These are phyloP conservation scores for Sinosuthora webbiana DNA, from an alignment of 2,113 vertebrate genomes.

Conservation along the genomic window DNA sequence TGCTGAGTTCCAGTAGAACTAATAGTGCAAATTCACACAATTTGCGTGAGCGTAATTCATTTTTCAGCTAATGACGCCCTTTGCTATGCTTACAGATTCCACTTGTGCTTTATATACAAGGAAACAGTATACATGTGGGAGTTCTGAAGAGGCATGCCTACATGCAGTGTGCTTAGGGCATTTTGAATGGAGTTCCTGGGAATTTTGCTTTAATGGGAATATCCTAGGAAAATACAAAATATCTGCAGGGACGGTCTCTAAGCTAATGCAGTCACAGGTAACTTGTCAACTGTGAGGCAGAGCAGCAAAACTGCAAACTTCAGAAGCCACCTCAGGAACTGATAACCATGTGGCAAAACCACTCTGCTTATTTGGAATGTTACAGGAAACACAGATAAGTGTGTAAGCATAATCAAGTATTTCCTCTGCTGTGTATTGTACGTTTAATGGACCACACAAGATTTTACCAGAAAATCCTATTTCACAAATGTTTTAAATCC, in stretches of 20 bases:
- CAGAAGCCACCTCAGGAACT: neutral
- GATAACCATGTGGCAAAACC: neutral
- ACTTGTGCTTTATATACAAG: slow-evolving; percentile 18
- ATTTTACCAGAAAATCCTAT: slow-evolving; percentile 58
- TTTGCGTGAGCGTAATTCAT: slow-evolving; percentile 37
- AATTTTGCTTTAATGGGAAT: neutral
- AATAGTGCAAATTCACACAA: slow-evolving; percentile 2
- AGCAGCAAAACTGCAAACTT: neutral
- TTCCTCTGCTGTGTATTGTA: slow-evolving; percentile 41
- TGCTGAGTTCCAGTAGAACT: neutral
- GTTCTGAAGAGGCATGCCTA: neutral
- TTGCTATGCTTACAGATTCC: slow-evolving; percentile 21
- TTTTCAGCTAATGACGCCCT: slow-evolving; percentile 24
- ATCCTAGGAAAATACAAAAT: neutral
- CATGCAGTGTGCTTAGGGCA: neutral
- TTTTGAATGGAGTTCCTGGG: neutral
- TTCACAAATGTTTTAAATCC: slow-evolving; percentile 50
- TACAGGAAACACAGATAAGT: slow-evolving; percentile 20
- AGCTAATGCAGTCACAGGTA: neutral
- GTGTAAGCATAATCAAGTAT: slow-evolving; percentile 26
- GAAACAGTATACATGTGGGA: neutral
- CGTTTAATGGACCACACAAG: slow-evolving; percentile 53
- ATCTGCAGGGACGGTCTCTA: neutral
- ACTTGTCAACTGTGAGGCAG: neutral
- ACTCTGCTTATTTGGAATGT: neutral